Evolutionary conservation across 2,888 invertebrate genomes (phyloP), one percentile per base, ranked within the genome.

Genomic region (Thymelicus lineola): DNA sequence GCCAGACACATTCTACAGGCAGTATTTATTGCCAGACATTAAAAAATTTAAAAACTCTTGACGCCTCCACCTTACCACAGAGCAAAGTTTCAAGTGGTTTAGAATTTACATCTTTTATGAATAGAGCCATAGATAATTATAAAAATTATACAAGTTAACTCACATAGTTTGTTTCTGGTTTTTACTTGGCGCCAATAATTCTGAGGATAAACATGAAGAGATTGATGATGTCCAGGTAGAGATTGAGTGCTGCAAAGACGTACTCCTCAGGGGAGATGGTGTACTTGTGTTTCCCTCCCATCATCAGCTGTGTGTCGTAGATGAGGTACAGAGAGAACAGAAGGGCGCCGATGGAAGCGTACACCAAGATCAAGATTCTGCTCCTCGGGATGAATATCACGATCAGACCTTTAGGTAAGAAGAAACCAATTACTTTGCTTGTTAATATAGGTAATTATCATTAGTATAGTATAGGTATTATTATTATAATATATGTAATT

Each of bases 211-310:
- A 96, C 76, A 97, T 83, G 93, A 98, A 98, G 76, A 98, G 96
- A 82, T 97, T 97, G 77, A 97, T 88, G 75, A 98, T 95, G 84
- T 98, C 97, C 80, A 98, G 85, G 82, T 98, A 98, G 1, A 98
- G 93, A 82, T 96, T 97, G 57, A 98, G 94, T 9, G 97, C 96
- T 6, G 97, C 98, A 82, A 98, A 98, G 73, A 98, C 96, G 85
- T 98, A 98, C 81, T 98, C 98, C 85, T 98, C 97, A 0, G 97
- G 97, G 0, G 97, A 97, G 68, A 98, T 94, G 12, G 96, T 94
- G 86, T 96, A 97, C 85, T 96, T 97, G 89, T 98, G 98, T 28
- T 95, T 95, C 6, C 97, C 97, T 28, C 97, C 97, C 80, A 97
- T 90, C 96, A 98, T 97, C 76, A 95, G 75, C 88, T 98, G 97